Evolutionary conservation across 2,797 vertebrate genomes (phyloP).

Genomic region (Thalassophryne amazonica): DNA sequence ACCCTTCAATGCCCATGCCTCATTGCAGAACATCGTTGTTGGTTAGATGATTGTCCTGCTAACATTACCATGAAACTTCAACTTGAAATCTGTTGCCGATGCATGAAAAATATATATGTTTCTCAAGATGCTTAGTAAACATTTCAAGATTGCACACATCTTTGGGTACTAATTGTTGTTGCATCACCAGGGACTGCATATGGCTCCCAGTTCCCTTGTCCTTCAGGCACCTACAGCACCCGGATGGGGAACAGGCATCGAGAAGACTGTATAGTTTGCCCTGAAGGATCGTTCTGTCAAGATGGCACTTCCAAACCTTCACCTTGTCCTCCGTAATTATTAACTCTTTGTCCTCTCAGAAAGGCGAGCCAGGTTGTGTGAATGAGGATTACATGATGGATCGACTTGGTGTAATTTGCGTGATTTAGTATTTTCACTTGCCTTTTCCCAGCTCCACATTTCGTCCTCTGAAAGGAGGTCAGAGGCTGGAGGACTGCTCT

Average conservation of each 20-base stretch:
- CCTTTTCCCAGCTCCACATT: conserved; percentile 80
- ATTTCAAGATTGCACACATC: no score
- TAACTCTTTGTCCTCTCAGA: not conserved
- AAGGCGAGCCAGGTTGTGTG: not conserved
- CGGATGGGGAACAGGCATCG: conserved; percentile 75
- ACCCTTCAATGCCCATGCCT: no score
- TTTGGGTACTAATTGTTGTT: no score
- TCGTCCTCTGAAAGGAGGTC: conserved; percentile 69
- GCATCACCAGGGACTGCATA: conserved; percentile 78
- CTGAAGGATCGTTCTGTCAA: conserved; percentile 83
- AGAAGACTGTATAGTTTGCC: conserved; percentile 83
- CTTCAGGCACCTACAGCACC: conserved; percentile 81
- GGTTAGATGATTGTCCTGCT: no score
- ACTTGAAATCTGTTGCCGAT: no score
- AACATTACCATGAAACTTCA: no score
- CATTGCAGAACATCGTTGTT: no score
- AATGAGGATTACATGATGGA: not conserved
- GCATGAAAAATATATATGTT: no score
- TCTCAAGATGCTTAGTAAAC: no score
- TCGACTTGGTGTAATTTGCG: not conserved
- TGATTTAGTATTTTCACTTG: conserved; percentile 7
- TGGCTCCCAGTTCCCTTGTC: conserved; percentile 85
- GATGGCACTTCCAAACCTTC: conserved; percentile 84
- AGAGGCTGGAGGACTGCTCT: conserved; percentile 75
- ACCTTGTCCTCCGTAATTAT: conserved; percentile 83